Conservation (phyloP, 35 echinoderm and acorn worm genomes). For the Anneissia japonica region DNA sequence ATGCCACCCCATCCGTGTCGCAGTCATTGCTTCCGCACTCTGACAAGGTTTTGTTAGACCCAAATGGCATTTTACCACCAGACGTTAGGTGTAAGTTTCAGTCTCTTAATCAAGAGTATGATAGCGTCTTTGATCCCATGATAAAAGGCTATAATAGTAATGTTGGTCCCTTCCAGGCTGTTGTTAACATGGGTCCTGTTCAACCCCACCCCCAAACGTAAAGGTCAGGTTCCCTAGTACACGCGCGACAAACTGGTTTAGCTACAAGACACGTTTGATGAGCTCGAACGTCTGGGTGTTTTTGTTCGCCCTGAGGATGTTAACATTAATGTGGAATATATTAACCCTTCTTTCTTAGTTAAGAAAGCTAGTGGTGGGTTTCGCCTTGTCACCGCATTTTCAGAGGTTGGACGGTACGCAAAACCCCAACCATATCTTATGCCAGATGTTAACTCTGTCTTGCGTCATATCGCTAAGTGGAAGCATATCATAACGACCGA, state of each 20-base stretch:
- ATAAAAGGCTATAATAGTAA: slow-evolving; percentile 42
- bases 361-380: background rate
- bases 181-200: slow-evolving; percentile 49
- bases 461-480: slow-evolving; percentile 34
- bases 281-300: slow-evolving; percentile 4
- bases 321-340: background rate
- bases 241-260: slow-evolving; percentile 1
- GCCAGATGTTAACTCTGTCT: slow-evolving; percentile 12
- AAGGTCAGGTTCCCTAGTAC: background rate
- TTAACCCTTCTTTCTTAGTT: slow-evolving; percentile 7
- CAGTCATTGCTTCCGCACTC: background rate
- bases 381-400: slow-evolving; percentile 21
- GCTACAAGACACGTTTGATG: slow-evolving; percentile 8
- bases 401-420: slow-evolving; percentile 24
- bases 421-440: slow-evolving; percentile 32
- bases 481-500: slow-evolving; percentile 18
- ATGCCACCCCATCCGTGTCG: no score
- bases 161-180: slow-evolving; percentile 28
- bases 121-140: slow-evolving; percentile 21
- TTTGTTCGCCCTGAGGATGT: slow-evolving; percentile 16
- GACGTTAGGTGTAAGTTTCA: background rate
- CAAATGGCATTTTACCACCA: background rate
- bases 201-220: slow-evolving; percentile 38
- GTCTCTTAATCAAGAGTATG: slow-evolving; percentile 12
- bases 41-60: slow-evolving; percentile 6